Evolutionary conservation across 1,140 invertebrate genomes (phyloP), one percentile per base, ranked within the genome.

Genomic region (Aphaenogaster ashmeadi): DNA sequence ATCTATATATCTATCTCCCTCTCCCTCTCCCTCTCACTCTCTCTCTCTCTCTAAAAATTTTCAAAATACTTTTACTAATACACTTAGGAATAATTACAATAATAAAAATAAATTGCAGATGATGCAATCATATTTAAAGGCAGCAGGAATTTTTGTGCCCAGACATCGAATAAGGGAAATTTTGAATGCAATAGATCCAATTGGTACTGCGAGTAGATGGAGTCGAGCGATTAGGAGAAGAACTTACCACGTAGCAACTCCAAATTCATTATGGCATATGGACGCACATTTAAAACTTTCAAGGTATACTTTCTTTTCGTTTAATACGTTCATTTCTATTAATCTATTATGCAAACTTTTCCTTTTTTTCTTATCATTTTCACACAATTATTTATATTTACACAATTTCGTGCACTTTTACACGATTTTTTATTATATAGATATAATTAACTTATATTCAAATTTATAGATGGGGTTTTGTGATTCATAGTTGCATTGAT

Each of bases 121-220:
- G 62, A 64, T 38, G 62, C 6, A 64, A 7, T 64, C 33, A 64
- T 38, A 64, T 64, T 64, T 64, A 64, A 64, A 64, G 7, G 62
- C 6, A 64, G 7, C 2, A 38, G 33, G 27, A 18, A 64, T 64
- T 4, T 66, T 0, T 66, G 60, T 64, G 6, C 11, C 11, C 15
- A 67, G 18, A 67, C 7, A 47, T 67, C n/a, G 33, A n/a, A 6
- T 44, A 44, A 67, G 38, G 44, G 38, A 44, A 67, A 67, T 0
- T 44, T 67, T 67, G 2, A 67, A 44, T 3, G 38, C 3, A 7
- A 21, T 67, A 21, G 44, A 50, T 71, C 44, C 67, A 7, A 1
- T 71, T 15, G 67, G 44, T 50, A 50, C 21, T 4, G 67, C 21
- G 7, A 71, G 44, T 6, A 71, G 44, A 71, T 71, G 67, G 44